Evolutionary conservation across 2,113 vertebrate species (phyloP), one percentile per base, ranked within the genome.

Genomic region (Nothobranchius kuhntae): DNA sequence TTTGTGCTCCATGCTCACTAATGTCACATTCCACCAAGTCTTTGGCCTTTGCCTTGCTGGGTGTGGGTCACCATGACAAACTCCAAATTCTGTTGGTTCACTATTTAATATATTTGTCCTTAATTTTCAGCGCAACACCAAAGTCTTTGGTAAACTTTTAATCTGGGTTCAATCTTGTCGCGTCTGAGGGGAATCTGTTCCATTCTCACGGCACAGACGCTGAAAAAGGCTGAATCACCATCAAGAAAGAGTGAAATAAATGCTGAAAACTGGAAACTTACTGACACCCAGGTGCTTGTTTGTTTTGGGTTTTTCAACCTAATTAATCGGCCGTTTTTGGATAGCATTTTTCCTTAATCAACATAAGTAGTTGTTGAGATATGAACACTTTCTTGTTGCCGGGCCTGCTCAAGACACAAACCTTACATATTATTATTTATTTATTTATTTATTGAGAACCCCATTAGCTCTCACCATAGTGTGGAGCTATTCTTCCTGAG

Each of bases 1-100:
- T 82, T 82, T 88, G 65, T 81, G 35, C 62, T 26, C 21, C 0
- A 7, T 15, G 61, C 52, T 61, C 75, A 53, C 58, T 78, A 83
- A 80, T 68, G 68, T 78, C 79, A 77, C 87, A 87, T 89, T 90
- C 85, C 85, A 72, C 36, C 13, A 1, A 76, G 76, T 81, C 69
- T 76, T 72, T 44, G 17, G 38, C 7, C 67, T 74, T 74, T 53
- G 42, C 65, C 71, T 65, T 53, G n/a, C 59, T 44, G 79, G 84
- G 76, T 65, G 73, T 84, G 76, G 75, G 66, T 90, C 30, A 36
- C 71, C 75, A 61, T 76, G 48, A 73, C 58, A 69, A 80, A 65
- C 2, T 30, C 47, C 2, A 46, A 8, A 71, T 58, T 77, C 30
- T 83, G 84, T 83, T 12, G 10, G 53, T 67, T 61, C 62, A 48